These are phyloP conservation scores for Ictalurus furcatus DNA, from an alignment of 2,113 vertebrate genomes.

Conservation along the genomic window DNA sequence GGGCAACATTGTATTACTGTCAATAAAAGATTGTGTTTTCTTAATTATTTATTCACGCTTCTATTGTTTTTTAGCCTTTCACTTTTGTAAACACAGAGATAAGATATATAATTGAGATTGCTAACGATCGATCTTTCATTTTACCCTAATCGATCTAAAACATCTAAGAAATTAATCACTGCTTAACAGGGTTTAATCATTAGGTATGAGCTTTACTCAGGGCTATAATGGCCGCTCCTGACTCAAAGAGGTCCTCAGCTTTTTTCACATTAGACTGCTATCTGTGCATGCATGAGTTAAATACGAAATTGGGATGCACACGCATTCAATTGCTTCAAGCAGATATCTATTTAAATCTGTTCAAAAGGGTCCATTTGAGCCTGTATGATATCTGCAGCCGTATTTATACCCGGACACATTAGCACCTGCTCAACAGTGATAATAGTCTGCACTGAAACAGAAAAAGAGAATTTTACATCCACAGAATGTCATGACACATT, in stretches of 20 bases:
- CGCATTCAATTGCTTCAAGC: background rate
- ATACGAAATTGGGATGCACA: background rate
- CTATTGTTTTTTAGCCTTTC: background rate
- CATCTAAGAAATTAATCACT: no score
- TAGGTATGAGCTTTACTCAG: background rate
- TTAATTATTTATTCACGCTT: background rate
- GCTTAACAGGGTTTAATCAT: background rate
- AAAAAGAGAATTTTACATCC: background rate
- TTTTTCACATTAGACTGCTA: conserved; percentile 13
- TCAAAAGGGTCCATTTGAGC: background rate
- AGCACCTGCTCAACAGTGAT: background rate
- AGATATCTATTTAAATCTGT: background rate
- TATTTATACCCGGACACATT: background rate
- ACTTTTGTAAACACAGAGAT: background rate
- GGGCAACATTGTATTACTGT: no score
- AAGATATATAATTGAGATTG: no score
- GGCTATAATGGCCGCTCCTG: background rate
- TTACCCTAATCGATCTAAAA: background rate
- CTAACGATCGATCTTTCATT: background rate
- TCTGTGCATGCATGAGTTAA: background rate
- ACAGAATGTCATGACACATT: background rate
- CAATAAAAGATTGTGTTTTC: background rate
- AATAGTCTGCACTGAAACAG: background rate
- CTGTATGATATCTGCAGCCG: background rate
- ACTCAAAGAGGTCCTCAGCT: background rate